A percentile compares a stretch with the other conserved stretches of the same genome.
Evolutionary conservation across 2,888 invertebrate genomes (phyloP).

Genomic region (Sisyra terminalis): DNA sequence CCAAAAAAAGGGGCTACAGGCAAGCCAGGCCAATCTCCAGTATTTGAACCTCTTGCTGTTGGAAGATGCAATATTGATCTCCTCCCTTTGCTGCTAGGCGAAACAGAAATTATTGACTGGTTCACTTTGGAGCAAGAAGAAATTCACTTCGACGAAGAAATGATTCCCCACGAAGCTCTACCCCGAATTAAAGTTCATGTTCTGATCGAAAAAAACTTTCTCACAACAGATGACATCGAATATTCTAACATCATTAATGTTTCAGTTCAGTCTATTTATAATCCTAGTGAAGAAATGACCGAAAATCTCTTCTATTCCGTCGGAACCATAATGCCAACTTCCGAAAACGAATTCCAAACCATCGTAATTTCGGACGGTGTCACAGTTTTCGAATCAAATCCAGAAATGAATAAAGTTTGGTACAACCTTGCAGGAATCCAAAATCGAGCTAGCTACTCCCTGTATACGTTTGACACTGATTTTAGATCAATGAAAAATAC

Average conservation of each 20-base stretch:
- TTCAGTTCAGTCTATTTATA: conserved; percentile 23
- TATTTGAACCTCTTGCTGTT: conserved; percentile 9
- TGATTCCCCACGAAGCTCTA: conserved; percentile 18
- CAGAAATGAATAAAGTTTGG: conserved; percentile 17
- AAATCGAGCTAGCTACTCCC: conserved; percentile 16
- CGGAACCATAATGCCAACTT: conserved; percentile 15
- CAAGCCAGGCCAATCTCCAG: background rate
- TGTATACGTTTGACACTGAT: conserved; percentile 15
- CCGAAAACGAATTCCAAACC: conserved; percentile 13
- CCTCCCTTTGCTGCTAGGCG: conserved; percentile 16
- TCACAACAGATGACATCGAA: conserved; percentile 7
- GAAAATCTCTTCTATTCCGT: conserved; percentile 19
- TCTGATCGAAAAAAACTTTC: conserved; percentile 14
- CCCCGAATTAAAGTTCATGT: conserved; percentile 19
- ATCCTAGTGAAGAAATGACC: conserved; percentile 17
- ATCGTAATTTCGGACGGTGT: conserved; percentile 17
- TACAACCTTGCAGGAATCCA: conserved; percentile 16
- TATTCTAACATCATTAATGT: conserved; percentile 18
- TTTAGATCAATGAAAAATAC: conserved; percentile 17
- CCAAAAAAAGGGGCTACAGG: conserved; percentile 8
- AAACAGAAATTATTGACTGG: conserved; percentile 11
- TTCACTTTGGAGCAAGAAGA: conserved; percentile 16
- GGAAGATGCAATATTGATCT: conserved; percentile 17
- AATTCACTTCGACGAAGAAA: conserved; percentile 16
- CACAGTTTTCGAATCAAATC: conserved; percentile 11